Conservation (phyloP, 2,113 vertebrate genomes). For the Anser cygnoides region DNA sequence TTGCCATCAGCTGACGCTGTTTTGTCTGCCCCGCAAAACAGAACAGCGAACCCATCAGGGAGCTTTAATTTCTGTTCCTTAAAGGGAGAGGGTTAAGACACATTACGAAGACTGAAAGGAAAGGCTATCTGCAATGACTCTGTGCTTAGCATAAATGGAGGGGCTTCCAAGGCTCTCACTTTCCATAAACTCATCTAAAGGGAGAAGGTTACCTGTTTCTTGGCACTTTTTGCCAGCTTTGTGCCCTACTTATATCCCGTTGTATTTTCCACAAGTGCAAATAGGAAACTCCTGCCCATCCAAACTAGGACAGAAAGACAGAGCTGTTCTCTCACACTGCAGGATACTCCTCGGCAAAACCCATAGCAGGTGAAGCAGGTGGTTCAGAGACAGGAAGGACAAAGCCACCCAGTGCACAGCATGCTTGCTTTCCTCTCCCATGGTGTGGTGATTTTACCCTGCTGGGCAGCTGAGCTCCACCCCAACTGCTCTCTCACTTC, state of each 20-base stretch:
- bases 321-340: not conserved
- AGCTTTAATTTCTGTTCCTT: not conserved
- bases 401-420: not conserved
- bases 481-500: too few species aligned
- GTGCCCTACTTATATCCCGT: not conserved
- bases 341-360: not conserved
- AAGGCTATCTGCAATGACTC: not conserved
- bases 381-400: not conserved
- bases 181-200: not conserved
- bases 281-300: not conserved
- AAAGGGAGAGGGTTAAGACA: not conserved
- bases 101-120: not conserved
- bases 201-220: not conserved
- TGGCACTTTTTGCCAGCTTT: not conserved
- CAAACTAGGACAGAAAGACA: not conserved
- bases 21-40: not conserved
- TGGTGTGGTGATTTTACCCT: too few species aligned
- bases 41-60: not conserved
- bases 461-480: too few species aligned
- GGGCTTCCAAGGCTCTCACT: not conserved
- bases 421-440: not conserved
- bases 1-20: not conserved
- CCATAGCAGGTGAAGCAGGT: rapidly evolving
- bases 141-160: not conserved
- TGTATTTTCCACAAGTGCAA: not conserved